Evolutionary conservation across 1,140 invertebrate genomes (phyloP).

Genomic region (Eulimnadia texana): DNA sequence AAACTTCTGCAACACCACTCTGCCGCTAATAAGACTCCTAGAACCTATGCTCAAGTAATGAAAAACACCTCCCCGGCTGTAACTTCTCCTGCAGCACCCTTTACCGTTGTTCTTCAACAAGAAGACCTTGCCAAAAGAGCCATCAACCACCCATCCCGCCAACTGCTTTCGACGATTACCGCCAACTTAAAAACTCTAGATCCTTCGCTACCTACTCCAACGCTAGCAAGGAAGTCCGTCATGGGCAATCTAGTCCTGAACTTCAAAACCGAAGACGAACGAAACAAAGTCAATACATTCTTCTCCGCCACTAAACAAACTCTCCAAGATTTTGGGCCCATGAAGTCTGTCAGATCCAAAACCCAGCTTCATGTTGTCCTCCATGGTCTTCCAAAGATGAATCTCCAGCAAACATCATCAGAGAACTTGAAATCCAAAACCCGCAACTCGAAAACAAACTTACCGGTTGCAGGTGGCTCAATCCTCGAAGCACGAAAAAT

Average conservation of each 20-base stretch:
- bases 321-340: neutral
- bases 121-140: neutral
- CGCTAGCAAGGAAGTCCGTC: neutral
- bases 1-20: neutral
- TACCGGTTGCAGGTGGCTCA: neutral
- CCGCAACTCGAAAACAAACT: neutral
- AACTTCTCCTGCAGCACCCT: neutral
- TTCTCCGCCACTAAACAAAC: neutral
- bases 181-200: neutral
- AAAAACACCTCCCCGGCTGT: neutral
- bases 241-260: neutral
- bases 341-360: neutral
- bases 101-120: neutral
- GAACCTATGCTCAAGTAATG: neutral
- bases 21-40: neutral
- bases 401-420: neutral
- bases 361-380: neutral
- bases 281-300: neutral
- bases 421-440: neutral
- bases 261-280: neutral
- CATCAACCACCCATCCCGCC: neutral
- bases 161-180: neutral
- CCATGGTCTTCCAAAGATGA: neutral
- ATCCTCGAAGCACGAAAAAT: neutral
- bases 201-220: neutral